Base-by-base conservation (phyloP, 2,888 invertebrate genomes). In the Micropterix aruncella region DNA sequence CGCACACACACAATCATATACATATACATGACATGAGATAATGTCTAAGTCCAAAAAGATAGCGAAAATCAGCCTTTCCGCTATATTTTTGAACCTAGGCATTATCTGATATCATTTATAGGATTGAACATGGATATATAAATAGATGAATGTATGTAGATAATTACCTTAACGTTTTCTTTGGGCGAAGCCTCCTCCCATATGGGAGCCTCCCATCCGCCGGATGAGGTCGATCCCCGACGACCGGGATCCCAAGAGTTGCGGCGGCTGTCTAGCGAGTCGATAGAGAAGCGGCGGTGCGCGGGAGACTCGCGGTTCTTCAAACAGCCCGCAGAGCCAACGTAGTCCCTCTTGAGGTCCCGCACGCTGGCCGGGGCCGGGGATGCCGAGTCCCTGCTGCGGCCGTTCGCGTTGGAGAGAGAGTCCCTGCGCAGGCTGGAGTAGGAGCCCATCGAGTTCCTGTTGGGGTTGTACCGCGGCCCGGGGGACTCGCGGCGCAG, bases 251-350 rank as follows among this genome's bases (percentile, higher is more conserved):
- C 83, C 82, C 81, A 83, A 41, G 77, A 77, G 53, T 76, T 75
- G 50, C 82, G 74, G 65, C 80, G 76, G 41, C 74, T 71, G 55
- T 84, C 83, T 60, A 85, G 59, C 1, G 84, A 84, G 60, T 85
- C 84, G 36, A 79, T 78, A 1, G 84, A 84, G 44, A 73, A 72
- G 47, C 74, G 63, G 46, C 72, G 54, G 46, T 60, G 57, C 40
- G 60, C 61, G 38, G 67, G 62, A 41, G 66, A 70, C 40, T 69
- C 61, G 54, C 79, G 72, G 52, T 75, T 68, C 18, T 66, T 63
- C 14, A 70, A 51, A 1, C 66, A 65, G 51, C 60, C 63, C 40
- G 60, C 62, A 2, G 68, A 69, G 3, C 69, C 66, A 36, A 73
- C 72, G 41, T 75, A 73, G 54, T 75, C 74, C 37, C 73, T 62